A percentile compares a stretch with the other conserved stretches of the same genome.
Evolutionary conservation across 2,113 vertebrate species (phyloP).

Genomic region (Hymenochirus boettgeri): DNA sequence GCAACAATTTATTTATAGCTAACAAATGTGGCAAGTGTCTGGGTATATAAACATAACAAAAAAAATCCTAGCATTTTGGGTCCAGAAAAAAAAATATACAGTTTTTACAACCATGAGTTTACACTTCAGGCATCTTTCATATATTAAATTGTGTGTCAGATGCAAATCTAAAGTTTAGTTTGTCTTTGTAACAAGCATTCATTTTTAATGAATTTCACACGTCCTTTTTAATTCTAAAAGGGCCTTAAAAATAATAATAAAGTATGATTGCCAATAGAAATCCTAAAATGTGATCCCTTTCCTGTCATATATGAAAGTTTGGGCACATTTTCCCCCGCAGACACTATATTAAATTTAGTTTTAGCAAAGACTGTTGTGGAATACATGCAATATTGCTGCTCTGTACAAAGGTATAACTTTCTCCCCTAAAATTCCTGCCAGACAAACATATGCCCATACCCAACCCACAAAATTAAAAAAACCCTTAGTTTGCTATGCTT

Average conservation of each 20-base stretch:
- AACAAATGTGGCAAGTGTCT: neutral
- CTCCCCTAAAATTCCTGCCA: constrained; percentile 63
- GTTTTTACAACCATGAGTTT: neutral
- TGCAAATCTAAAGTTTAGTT: neutral
- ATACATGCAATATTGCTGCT: constrained; percentile 58
- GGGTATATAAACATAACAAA: neutral
- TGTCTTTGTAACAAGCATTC: neutral
- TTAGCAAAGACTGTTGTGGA: constrained; percentile 54
- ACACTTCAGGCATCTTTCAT: neutral
- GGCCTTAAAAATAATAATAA: constrained; percentile 10
- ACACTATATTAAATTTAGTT: neutral
- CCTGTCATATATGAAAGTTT: constrained; percentile 1
- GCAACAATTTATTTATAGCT: neutral
- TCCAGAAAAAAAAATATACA: neutral
- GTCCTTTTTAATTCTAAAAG: neutral
- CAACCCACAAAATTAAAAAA: constrained; percentile 57
- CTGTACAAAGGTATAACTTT: constrained; percentile 43
- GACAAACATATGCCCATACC: constrained; percentile 40
- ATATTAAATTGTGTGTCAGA: neutral
- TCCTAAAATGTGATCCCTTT: constrained; percentile 24
- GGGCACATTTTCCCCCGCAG: neutral
- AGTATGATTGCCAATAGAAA: neutral
- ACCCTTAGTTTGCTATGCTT: constrained; percentile 55
- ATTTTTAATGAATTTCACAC: constrained; percentile 4
- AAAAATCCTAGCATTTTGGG: neutral